Conservation (phyloP, 1,140 invertebrate genomes). For the Gerris buenoi region DNA sequence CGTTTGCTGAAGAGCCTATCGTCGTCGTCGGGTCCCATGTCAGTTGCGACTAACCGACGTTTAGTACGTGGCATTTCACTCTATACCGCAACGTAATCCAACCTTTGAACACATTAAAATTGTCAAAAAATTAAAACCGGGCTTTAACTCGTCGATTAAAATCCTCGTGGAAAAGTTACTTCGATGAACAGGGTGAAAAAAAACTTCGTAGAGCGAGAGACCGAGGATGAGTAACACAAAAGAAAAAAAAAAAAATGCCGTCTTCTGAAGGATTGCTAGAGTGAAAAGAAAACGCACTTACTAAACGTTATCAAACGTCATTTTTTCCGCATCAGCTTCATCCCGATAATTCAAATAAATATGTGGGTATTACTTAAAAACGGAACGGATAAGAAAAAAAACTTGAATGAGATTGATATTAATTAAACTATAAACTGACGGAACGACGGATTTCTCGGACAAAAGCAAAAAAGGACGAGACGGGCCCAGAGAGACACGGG, state of each 20-base stretch:
- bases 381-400: not conserved
- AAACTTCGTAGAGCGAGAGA: not conserved
- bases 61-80: conserved; percentile 25
- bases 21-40: conserved; percentile 23
- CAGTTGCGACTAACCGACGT: conserved; percentile 15
- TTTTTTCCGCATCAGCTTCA: not conserved
- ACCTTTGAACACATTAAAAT: not conserved
- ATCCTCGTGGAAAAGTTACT: not conserved
- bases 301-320: not conserved
- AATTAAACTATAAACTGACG: not conserved
- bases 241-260: too few relatives aligned
- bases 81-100: not conserved
- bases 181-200: not conserved
- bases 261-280: too few relatives aligned
- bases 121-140: not conserved
- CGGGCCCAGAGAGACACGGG: not conserved
- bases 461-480: not conserved
- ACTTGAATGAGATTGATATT: not conserved
- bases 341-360: not conserved
- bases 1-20: conserved; percentile 23
- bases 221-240: too few relatives aligned
- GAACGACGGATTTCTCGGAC: too few relatives aligned
- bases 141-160: not conserved
- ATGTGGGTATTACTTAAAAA: not conserved
- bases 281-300: not conserved